Percentiles rank a stretch among this genome's conserved stretches.
Evolutionary conservation across 2,888 invertebrate genomes (phyloP).

Genomic region (Meiosimyza decipiens): DNA sequence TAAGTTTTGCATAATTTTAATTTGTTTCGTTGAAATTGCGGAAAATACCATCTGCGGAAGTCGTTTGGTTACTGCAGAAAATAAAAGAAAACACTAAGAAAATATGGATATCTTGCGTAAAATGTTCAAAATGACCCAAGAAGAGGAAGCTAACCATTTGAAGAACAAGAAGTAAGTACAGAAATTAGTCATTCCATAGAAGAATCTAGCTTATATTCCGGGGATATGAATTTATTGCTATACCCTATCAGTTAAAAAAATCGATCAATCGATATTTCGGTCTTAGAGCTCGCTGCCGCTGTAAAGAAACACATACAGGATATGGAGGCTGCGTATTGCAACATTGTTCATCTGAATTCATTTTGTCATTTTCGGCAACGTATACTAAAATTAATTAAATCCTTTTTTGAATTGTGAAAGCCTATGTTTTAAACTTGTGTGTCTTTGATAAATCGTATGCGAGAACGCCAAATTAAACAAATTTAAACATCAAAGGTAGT

Average conservation of each 20-base stretch:
- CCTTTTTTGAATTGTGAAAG: no score
- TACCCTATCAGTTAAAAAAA: conserved; percentile 14
- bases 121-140: conserved; percentile 55
- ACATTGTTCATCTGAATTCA: no score
- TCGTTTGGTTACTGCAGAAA: conserved; percentile 23
- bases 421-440: background rate
- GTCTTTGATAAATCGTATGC: no score
- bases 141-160: conserved; percentile 43
- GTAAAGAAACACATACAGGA: conserved; percentile 19
- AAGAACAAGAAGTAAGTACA: conserved; percentile 51
- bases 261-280: conserved; percentile 29
- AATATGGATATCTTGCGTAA: conserved; percentile 60
- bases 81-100: background rate
- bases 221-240: background rate
- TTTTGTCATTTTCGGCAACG: no score
- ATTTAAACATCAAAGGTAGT: no score
- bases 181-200: background rate
- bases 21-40: no score
- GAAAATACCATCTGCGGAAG: background rate
- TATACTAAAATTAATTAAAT: no score
- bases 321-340: conserved; percentile 28
- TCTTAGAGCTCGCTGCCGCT: background rate
- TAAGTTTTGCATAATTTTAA: background rate
- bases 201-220: background rate
- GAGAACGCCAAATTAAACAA: no score